Base-by-base conservation (phyloP, 1,140 invertebrate genomes). In the Dolichoris vasculosae region DNA sequence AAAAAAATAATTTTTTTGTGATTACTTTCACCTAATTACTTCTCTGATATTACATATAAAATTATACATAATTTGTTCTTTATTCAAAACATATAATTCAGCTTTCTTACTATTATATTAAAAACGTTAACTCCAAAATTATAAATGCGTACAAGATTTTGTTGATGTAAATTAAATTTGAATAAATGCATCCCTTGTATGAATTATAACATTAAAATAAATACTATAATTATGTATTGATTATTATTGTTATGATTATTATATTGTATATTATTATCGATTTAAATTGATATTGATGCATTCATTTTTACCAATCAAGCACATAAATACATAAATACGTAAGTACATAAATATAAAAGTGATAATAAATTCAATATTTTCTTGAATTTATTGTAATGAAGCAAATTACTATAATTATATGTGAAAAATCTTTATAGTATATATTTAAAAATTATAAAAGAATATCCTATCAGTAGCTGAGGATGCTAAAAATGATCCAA, bases 11-110 rank as follows among this genome's bases (percentile, higher is more conserved):
- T 51, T 81, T 81, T 4, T 13, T 35, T 71, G 7, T 30, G 63
- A 69, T 81, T 81, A 43, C 79, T 64, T 80, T 80, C 46, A 35
- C 35, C 9, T 80, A 40, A 38, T 80, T 67, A 30, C 35, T 40
- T 67, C 38, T 46, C 23, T 80, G 23, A 80, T 67, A 80, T 64
- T 13, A 48, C 46, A 32, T 11, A 43, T n/a, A 43, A 51, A 46
- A 32, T 7, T 30, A 11, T 8, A 30, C 20, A 20, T 46, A 35
- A 73, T 73, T 73, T 73, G 38, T 73, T 23, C 23, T 32, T 51
- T 32, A 35, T 26, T 51, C 15, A 46, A 51, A 51, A 26, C 1
- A 35, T 38, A 30, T 23, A 23, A 51, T 48, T 20, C 1, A 77
- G 20, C 35, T 77, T 30, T 26, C 9, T 17, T 51, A 35, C 11